Conservation (phyloP, 2,113 vertebrate genomes). For the Periophthalmodon schlosseri region DNA sequence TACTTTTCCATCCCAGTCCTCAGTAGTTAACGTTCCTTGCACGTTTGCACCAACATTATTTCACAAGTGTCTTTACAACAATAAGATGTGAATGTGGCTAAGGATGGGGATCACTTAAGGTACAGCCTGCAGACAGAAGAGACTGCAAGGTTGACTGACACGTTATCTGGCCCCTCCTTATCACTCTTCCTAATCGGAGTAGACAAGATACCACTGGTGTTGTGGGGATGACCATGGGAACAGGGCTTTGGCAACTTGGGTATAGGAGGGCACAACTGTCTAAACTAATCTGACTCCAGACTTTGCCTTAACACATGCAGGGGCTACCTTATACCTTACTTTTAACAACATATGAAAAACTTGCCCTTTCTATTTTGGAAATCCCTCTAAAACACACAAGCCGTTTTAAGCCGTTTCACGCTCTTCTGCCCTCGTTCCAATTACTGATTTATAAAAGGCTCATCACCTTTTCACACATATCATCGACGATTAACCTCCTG, state of each 20-base stretch:
- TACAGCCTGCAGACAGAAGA: constrained; percentile 58
- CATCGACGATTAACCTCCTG: constrained; percentile 73
- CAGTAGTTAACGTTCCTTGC: neutral
- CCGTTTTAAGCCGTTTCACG: constrained; percentile 45
- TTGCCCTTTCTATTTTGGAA: constrained; percentile 4
- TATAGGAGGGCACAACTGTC: constrained; percentile 45
- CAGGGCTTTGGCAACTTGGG: constrained; percentile 10
- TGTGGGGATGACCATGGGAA: constrained; percentile 70
- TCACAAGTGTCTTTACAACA: neutral
- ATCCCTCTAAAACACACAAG: constrained; percentile 34
- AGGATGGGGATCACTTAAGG: constrained; percentile 62
- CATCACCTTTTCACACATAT: constrained; percentile 78
- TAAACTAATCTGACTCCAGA: constrained; percentile 47
- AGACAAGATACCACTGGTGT: constrained; percentile 79
- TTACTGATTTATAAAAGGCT: constrained; percentile 73
- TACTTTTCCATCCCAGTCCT: too few species aligned
- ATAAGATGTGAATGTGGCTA: neutral
- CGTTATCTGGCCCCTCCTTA: constrained; percentile 73
- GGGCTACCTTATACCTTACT: neutral
- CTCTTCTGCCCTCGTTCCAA: constrained; percentile 60
- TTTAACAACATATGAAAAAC: constrained; percentile 24
- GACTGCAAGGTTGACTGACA: constrained; percentile 75
- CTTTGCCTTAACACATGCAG: constrained; percentile 29
- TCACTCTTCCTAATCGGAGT: constrained; percentile 77
- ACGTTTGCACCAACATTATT: neutral